phyloP scores from a whole-genome alignment of 2,797 vertebrate genomes.

The Poecilia velifera region DNA sequence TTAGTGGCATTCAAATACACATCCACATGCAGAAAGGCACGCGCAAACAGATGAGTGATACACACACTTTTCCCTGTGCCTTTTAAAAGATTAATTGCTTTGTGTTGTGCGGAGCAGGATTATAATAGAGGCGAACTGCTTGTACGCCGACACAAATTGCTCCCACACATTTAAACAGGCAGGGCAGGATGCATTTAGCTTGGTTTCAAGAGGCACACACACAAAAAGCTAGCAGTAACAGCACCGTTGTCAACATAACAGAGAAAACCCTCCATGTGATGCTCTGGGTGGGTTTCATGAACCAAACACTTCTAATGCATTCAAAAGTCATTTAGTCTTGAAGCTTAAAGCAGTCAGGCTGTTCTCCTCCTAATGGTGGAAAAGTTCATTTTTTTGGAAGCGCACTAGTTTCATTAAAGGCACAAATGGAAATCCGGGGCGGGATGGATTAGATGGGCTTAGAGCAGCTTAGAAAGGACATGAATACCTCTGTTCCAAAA shows the following conservation, averaged over 20 bases:
- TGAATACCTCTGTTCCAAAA: conserved; percentile 39
- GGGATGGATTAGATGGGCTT: conserved; percentile 55
- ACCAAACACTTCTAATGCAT: conserved; percentile 33
- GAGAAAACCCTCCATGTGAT: conserved; percentile 32
- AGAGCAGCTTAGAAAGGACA: conserved; percentile 52
- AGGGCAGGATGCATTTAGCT: conserved; percentile 58
- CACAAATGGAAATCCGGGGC: conserved; percentile 46
- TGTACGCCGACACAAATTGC: conserved; percentile 70
- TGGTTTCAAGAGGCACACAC: conserved; percentile 42
- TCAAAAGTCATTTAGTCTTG: conserved; percentile 41
- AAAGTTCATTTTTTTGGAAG: conserved; percentile 53
- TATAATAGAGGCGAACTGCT: conserved; percentile 67
- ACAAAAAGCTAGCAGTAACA: conserved; percentile 17
- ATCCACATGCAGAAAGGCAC: not conserved
- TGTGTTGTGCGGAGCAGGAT: conserved; percentile 71
- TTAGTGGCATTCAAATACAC: conserved; percentile 20
- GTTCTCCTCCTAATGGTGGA: conserved; percentile 42
- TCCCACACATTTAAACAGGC: conserved; percentile 63
- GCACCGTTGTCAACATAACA: conserved; percentile 10
- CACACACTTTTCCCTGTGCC: conserved; percentile 39
- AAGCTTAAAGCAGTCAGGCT: conserved; percentile 32
- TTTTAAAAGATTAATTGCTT: conserved; percentile 80
- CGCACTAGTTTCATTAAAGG: conserved; percentile 48
- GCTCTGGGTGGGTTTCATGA: conserved; percentile 42
- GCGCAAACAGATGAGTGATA: conserved; percentile 2